These are phyloP conservation scores for Nymphicus hollandicus DNA, from an alignment of 2,113 vertebrate genomes.

Conservation along the genomic window DNA sequence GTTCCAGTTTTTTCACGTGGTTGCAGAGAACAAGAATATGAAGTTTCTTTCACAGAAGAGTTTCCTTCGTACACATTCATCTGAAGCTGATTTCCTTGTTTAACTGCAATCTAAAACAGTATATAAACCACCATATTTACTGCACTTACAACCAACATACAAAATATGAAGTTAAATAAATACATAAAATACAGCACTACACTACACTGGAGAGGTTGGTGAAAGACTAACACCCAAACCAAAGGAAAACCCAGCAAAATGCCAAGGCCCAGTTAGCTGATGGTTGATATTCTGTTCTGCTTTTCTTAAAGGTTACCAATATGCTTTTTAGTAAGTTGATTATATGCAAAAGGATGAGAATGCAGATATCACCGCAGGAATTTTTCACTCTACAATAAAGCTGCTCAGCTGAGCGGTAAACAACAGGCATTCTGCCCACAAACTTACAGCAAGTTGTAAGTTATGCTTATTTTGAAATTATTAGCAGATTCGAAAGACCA, in stretches of 20 bases:
- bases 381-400: background rate
- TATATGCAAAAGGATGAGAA: background rate
- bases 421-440: background rate
- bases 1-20: conserved; percentile 54
- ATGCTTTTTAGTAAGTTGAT: background rate
- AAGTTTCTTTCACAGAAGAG: conserved; percentile 35
- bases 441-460: background rate
- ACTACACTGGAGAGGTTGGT: background rate
- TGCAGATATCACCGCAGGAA: background rate
- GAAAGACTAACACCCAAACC: background rate
- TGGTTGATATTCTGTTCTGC: background rate
- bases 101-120: conserved; percentile 82
- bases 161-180: background rate
- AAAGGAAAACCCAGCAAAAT: background rate
- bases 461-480: background rate
- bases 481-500: background rate
- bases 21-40: background rate
- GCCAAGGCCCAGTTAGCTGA: background rate
- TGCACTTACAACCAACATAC: background rate
- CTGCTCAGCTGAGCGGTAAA: background rate
- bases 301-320: background rate
- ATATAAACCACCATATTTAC: background rate
- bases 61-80: conserved; percentile 89
- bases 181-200: background rate
- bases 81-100: conserved; percentile 89